Percentiles rank a stretch among this genome's conserved stretches.
Conservation (phyloP, 2,113 vertebrate genomes). For the Tragelaphus scriptus region DNA sequence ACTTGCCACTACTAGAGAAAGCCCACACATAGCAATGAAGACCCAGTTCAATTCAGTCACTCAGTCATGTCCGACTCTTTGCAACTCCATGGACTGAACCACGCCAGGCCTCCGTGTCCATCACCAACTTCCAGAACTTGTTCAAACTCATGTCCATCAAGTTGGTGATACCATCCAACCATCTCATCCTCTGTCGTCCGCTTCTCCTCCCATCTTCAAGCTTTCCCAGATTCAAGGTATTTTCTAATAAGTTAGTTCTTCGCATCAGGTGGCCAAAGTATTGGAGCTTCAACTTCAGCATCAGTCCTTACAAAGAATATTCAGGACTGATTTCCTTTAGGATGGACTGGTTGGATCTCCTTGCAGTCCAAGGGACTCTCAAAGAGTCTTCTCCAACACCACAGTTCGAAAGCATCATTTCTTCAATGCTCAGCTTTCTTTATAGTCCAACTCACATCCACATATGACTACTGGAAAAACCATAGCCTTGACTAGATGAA, state of each 20-base stretch:
- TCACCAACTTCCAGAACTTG: background rate
- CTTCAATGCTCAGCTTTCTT: rapidly evolving
- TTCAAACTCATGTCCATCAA: background rate
- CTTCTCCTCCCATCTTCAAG: background rate
- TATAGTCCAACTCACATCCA: background rate
- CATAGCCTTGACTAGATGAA: background rate
- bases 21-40: background rate
- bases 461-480: background rate
- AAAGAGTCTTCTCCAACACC: background rate
- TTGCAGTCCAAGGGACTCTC: background rate
- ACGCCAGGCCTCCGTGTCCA: background rate
- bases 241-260: background rate
- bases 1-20: background rate
- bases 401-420: background rate
- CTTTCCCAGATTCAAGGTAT: background rate
- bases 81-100: background rate
- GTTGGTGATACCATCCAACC: background rate
- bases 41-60: background rate
- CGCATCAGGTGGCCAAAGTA: background rate
- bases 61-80: background rate
- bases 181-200: background rate
- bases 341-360: background rate
- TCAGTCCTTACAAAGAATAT: background rate
- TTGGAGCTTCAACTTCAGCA: background rate
- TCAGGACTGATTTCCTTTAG: background rate